These are phyloP conservation scores for Arctopsyche grandis DNA, from an alignment of 1,140 invertebrate species.

Conservation along the genomic window DNA sequence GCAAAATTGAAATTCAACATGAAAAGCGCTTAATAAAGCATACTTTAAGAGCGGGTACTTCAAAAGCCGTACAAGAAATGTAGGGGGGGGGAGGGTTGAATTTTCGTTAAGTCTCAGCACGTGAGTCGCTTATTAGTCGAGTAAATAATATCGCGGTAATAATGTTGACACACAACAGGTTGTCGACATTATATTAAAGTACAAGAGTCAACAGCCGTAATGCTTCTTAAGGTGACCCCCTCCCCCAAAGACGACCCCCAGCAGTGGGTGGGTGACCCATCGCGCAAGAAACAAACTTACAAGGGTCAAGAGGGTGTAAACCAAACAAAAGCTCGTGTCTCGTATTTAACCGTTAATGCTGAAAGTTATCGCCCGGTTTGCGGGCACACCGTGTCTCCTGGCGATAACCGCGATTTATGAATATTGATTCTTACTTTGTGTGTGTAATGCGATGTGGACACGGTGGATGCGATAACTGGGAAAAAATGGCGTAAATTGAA, in stretches of 20 bases:
- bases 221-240: conserved; percentile 30
- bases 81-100: too few relatives aligned
- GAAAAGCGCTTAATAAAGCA: too few relatives aligned
- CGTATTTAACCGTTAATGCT: conserved; percentile 28
- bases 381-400: background rate
- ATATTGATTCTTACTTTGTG: conserved; percentile 21
- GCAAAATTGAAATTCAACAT: too few relatives aligned
- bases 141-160: too few relatives aligned
- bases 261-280: background rate
- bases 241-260: background rate
- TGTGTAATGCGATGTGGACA: background rate
- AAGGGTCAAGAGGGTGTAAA: conserved; percentile 32
- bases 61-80: too few relatives aligned
- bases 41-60: too few relatives aligned
- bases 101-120: too few relatives aligned
- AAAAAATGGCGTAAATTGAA: too few relatives aligned
- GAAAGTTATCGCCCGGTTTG: conserved; percentile 20
- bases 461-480: background rate
- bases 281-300: conserved; percentile 32
- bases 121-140: too few relatives aligned
- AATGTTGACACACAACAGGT: conserved; percentile 27
- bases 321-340: conserved; percentile 31
- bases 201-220: conserved; percentile 27
- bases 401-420: conserved; percentile 32
- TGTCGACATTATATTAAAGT: conserved; percentile 20